Base-by-base conservation (phyloP, 2,888 invertebrate genomes). In the Hirtodrosophila confusa region DNA sequence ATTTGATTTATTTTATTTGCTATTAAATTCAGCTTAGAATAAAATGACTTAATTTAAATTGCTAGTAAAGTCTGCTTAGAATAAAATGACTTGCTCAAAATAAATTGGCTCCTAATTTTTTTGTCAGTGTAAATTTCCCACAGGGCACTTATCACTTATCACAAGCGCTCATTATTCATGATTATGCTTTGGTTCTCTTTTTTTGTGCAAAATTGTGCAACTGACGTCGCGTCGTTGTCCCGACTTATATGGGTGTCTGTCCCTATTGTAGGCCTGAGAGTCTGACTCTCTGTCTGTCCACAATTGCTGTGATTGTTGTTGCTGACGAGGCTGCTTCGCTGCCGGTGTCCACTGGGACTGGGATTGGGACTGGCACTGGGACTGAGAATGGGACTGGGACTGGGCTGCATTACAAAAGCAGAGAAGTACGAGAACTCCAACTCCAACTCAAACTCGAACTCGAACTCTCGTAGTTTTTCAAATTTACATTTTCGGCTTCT, bases 191-290 rank as follows among this genome's bases (percentile, higher is more conserved):
- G 83, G 67, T 48, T 66, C 50, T 49, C 2, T 31, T 49, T 41
- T 35, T 72, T 86, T 86, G 86, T 88, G 89, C 87, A 77, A 90
- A 90, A 88, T 88, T 90, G 89, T 89, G 88, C 89, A 88, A 89
- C 82, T 80, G 77, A 62, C 79, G 76, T 67, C 72, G 61, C 56
- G 65, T 40, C 68, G 45, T 43, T 63, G 68, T 67, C 50, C 57
- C 68, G 53, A 45, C 61, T 67, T 53, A 62, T 58, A 61, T 55
- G 65, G 54, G 43, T 41, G 53, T 53, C 50, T 35, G 35, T 65
- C 50, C 51, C 49, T 51, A 62, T 61, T 51, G 7, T 51, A 44
- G 36, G 51, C 53, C 49, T 31, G 12, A 8, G 24, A 29, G 55
- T 53, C 49, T 37, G 36, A 8, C 29, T 41, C 51, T 63, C 51